Base-by-base conservation (phyloP, 30 jellyfish, hydroid and myxozoan genomes). In the Aurelia coerulea region DNA sequence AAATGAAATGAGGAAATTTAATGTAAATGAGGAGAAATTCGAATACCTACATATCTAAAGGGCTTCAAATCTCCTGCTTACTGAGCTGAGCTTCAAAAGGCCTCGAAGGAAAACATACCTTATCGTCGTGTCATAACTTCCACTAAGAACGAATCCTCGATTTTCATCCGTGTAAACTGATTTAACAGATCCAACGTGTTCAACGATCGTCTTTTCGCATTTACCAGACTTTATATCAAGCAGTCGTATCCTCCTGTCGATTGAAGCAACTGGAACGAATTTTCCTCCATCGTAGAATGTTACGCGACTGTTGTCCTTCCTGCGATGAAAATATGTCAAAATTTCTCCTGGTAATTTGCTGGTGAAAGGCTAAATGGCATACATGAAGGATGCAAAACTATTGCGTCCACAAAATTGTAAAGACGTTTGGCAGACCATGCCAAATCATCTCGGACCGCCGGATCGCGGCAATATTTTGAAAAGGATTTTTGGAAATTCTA, bases 71-170 rank as follows among this genome's bases (percentile, higher is more conserved):
- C 56, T 0, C 14, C 6, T 46, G 11, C 8, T 46, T 23, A 23
- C 29, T 23, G 29, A 23, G 29, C 29, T 6, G 14, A 39, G 51
- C 49, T 37, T 6, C 53, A 42, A 42, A 42, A 42, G 1, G 12
- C 56, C 10, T 52, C 62, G 16, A 33, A 18, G 12, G 17, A 56
- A 29, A 58, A 56, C n/a, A n/a, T 78, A 93, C 98, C 98, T 93
- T 60, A 88, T 83, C 19, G 98, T 80, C 50, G 98, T 93, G 88
- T 93, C 98, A 65, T 93, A 93, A 67, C 98, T 85, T 42, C 96
- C 98, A 78, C 98, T 93, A 76, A 93, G 76, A 18, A 93, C 89
- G 33, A 87, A 73, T 15, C 89, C 93, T 3, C 91, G 71, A 1
- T 35, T 52, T 39, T 87, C 97, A 49, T 80, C 84, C 14, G 93